phyloP scores from a whole-genome alignment of 2,113 vertebrate species.

The Danionella cerebrum region DNA sequence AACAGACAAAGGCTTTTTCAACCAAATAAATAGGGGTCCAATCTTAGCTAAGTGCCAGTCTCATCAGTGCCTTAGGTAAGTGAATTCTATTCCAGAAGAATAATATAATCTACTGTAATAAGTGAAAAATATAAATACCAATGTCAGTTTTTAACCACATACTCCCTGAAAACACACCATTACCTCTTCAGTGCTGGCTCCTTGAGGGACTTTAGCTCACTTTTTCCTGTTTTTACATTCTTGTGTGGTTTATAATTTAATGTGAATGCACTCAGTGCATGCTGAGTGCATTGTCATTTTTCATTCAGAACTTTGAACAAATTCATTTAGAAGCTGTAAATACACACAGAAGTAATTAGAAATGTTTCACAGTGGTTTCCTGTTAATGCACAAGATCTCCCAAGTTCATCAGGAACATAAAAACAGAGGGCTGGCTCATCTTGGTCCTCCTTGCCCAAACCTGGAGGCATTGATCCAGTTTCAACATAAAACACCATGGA shows the following conservation, averaged over 20 bases:
- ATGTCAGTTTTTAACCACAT: slow-evolving; percentile 35
- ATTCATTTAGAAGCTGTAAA: slow-evolving; percentile 50
- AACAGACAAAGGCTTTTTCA: slow-evolving; percentile 27
- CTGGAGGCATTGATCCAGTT: no score
- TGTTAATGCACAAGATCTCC: slow-evolving; percentile 36
- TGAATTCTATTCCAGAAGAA: slow-evolving; percentile 25
- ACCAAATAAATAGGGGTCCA: slow-evolving; percentile 15
- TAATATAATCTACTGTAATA: slow-evolving; percentile 33
- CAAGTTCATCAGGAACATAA: slow-evolving; percentile 50
- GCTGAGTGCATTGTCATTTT: slow-evolving; percentile 55
- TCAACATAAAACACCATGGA: no score
- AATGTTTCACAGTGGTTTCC: slow-evolving; percentile 60
- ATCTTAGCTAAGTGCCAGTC: slow-evolving; percentile 20
- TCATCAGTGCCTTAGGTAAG: slow-evolving; percentile 26
- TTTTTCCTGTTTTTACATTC: slow-evolving; percentile 41
- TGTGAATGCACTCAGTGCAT: slow-evolving; percentile 45
- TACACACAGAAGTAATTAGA: slow-evolving; percentile 56
- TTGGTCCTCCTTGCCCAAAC: no score
- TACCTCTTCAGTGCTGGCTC: slow-evolving; percentile 28
- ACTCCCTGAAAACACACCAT: slow-evolving; percentile 40
- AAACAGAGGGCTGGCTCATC: slow-evolving; percentile 26
- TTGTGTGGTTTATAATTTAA: slow-evolving; percentile 51
- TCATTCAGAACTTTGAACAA: slow-evolving; percentile 66
- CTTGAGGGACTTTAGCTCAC: slow-evolving; percentile 17
- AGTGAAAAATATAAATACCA: slow-evolving; percentile 29